phyloP scores from a whole-genome alignment of 2,113 vertebrate species.

The Clarias macrocephalus region DNA sequence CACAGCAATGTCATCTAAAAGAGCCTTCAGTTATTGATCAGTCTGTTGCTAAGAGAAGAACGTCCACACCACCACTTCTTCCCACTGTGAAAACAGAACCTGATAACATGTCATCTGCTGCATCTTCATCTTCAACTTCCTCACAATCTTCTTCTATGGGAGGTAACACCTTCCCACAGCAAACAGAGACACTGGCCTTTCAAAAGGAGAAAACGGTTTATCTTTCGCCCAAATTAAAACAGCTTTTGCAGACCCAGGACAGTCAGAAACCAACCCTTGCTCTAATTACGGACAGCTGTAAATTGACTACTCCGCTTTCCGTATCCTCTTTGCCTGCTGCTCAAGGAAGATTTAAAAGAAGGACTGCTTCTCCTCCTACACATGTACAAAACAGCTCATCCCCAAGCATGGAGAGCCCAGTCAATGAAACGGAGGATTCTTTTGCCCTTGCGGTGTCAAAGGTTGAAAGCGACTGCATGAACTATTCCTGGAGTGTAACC shows the following conservation, averaged over 20 bases:
- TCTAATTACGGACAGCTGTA: constrained; percentile 78
- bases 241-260: constrained; percentile 94
- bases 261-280: constrained; percentile 76
- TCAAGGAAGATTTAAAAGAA: constrained; percentile 87
- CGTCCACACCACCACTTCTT: constrained; percentile 87
- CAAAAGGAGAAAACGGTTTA: constrained; percentile 90
- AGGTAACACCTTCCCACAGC: constrained; percentile 69
- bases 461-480: constrained; percentile 79
- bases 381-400: constrained; percentile 87
- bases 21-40: constrained; percentile 72
- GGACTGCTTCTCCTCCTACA: constrained; percentile 90
- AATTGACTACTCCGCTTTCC: constrained; percentile 77
- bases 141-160: constrained; percentile 78
- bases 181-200: constrained; percentile 75
- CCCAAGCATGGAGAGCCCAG: constrained; percentile 76
- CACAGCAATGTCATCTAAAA: constrained; percentile 69
- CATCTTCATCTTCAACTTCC: constrained; percentile 68
- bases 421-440: constrained; percentile 62
- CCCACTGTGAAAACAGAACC: constrained; percentile 87
- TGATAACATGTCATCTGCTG: constrained; percentile 68
- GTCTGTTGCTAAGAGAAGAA: constrained; percentile 86
- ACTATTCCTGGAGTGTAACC: constrained; percentile 77
- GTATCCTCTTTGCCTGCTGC: constrained; percentile 74
- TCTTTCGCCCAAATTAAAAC: constrained; percentile 94
- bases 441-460: constrained; percentile 87